These are phyloP conservation scores for Epizoanthus scotinus DNA, from an alignment of 92 coral and sea anemone genomes.

Conservation along the genomic window DNA sequence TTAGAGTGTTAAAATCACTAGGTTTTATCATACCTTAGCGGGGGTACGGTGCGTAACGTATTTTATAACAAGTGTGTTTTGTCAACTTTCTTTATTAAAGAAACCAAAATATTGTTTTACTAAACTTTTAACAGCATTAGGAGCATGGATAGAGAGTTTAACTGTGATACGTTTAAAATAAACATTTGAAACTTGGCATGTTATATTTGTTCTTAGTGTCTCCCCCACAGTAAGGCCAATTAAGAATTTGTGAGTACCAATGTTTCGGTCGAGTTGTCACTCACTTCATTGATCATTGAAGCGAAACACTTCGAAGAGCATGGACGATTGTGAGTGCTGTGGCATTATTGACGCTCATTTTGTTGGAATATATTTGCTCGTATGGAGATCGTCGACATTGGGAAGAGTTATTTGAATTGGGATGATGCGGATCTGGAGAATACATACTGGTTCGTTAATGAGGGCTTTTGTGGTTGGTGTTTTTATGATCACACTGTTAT, in stretches of 20 bases:
- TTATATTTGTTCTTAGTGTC: neutral
- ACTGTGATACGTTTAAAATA: too few species aligned
- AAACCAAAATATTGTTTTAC: too few species aligned
- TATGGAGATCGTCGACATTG: slow-evolving; percentile 12
- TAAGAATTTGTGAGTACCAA: neutral
- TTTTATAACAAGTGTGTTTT: too few species aligned
- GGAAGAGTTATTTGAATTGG: neutral
- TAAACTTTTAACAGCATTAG: too few species aligned
- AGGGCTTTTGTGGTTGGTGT: slow-evolving; percentile 58
- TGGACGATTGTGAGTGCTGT: neutral
- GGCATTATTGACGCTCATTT: neutral
- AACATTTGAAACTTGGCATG: too few species aligned
- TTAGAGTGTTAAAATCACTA: too few species aligned
- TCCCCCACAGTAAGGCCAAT: neutral
- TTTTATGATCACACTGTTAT: slow-evolving; percentile 45
- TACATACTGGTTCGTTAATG: slow-evolving; percentile 74
- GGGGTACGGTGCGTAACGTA: too few species aligned
- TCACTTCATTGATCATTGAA: neutral
- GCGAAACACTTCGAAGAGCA: neutral
- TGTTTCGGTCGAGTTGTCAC: neutral
- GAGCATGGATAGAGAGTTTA: too few species aligned
- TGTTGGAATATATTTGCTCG: neutral
- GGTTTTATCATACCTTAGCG: too few species aligned
- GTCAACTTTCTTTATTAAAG: too few species aligned
- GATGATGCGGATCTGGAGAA: slow-evolving; percentile 81